Evolutionary conservation across 2,888 invertebrate genomes (phyloP).

Genomic region (Ceratothoa steindachneri): DNA sequence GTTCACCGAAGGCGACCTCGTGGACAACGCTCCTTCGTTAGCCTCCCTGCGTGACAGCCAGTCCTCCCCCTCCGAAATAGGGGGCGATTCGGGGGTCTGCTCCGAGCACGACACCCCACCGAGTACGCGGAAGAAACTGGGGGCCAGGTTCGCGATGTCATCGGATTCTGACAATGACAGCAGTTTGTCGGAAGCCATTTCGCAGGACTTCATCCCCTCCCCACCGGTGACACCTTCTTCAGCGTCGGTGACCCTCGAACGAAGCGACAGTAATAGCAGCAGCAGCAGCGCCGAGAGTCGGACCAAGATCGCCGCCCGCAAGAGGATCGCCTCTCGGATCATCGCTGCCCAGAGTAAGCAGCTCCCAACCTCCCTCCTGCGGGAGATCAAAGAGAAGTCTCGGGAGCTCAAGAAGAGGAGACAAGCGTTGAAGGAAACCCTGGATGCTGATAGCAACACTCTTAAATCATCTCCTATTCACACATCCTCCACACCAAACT

Average conservation of each 20-base stretch:
- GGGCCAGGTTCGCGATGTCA: constrained; percentile 12
- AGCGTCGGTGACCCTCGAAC: neutral
- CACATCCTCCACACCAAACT: constrained; percentile 10
- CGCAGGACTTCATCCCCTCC: constrained; percentile 11
- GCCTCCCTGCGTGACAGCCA: neutral
- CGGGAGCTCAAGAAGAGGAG: neutral
- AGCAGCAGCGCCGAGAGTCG: neutral
- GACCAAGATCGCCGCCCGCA: neutral
- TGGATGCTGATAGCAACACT: neutral
- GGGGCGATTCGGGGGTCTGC: constrained; percentile 39
- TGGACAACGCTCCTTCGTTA: neutral
- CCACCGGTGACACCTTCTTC: neutral
- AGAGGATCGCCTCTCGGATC: neutral
- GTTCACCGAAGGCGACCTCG: neutral
- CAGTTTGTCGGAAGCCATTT: constrained; percentile 30
- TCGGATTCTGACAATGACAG: constrained; percentile 46
- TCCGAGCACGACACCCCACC: constrained; percentile 43
- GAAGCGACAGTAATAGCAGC: neutral
- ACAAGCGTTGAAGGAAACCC: neutral
- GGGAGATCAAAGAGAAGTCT: neutral
- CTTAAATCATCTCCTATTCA: too few relatives aligned
- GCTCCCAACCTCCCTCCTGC: neutral
- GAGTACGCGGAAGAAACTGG: neutral
- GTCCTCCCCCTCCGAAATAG: neutral
- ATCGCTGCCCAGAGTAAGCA: neutral